Percentiles rank a stretch among this genome's conserved stretches.
These are phyloP conservation scores for Andrena dorsata DNA, from an alignment of 2,888 invertebrate species.

Conservation along the genomic window DNA sequence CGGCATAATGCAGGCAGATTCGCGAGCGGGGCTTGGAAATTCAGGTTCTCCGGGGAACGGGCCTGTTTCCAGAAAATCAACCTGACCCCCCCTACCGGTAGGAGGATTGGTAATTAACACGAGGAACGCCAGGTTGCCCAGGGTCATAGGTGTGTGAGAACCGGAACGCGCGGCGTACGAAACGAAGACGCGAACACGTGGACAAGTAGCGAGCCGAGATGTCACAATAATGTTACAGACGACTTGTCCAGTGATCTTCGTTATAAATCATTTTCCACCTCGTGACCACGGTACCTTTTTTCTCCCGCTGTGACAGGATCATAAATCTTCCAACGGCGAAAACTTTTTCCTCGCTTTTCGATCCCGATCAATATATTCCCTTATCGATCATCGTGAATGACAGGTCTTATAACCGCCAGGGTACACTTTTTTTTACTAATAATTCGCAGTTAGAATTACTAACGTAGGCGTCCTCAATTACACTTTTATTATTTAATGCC, in stretches of 20 bases:
- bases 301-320: not conserved
- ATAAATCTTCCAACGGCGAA: slow-evolving; percentile 10
- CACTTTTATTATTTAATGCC: not conserved
- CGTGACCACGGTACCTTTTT: not conserved
- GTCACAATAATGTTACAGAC: slow-evolving; percentile 5
- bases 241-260: slow-evolving; percentile 22
- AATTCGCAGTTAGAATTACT: slow-evolving; percentile 10
- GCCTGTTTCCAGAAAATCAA: slow-evolving; percentile 71
- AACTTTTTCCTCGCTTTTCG: not conserved
- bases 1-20: not conserved
- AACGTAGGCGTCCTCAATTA: not conserved
- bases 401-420: not conserved
- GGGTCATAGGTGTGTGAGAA: slow-evolving; percentile 83
- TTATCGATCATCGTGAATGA: slow-evolving; percentile 3
- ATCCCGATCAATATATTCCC: not conserved
- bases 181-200: slow-evolving; percentile 77
- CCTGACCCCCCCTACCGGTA: slow-evolving; percentile 34
- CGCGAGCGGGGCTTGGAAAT: not conserved
- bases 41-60: slow-evolving; percentile 35
- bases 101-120: slow-evolving; percentile 76
- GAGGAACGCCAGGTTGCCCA: slow-evolving; percentile 75
- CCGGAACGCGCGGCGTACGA: slow-evolving; percentile 78
- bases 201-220: slow-evolving; percentile 74
- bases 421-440: not conserved
- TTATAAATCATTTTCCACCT: slow-evolving; percentile 9